Evolutionary conservation across 2,888 invertebrate genomes (phyloP), one percentile per base, ranked within the genome.

Genomic region (Papilio gigon): DNA sequence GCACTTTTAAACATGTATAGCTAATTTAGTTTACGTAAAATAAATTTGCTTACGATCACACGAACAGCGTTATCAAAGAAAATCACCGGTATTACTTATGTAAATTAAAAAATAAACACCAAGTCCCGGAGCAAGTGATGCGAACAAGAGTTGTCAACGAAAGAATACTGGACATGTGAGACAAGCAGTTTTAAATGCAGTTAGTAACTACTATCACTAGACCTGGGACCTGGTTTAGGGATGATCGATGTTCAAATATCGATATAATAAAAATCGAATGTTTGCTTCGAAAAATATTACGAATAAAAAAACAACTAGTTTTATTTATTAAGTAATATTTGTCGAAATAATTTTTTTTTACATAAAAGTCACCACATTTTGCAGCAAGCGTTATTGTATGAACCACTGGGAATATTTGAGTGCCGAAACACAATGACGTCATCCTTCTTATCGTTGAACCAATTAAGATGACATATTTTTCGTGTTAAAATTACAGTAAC

Each of bases 1-100:
- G 80, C 80, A 83, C 76, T 80, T 77, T 78, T 79, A 80, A 78
- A 78, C 74, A 78, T 78, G 74, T 71, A 77, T 78, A 75, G 27
- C 60, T 61, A 76, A 74, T 66, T 68, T 76, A 72, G 73, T 73
- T 76, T 77, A 71, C 73, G 73, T 76, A 76, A 79, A 80, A 77
- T 75, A 75, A 78, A 73, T 72, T 77, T 73, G 75, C 77, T 73
- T 77, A 78, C 76, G 74, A 68, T 76, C 80, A 79, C 76, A 78
- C 73, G 67, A 65, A 73, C 68, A 75, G 68, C 73, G 74, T 73
- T 70, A 67, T 72, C 73, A 74, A 71, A 68, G 65, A 70, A 35
- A 64, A 68, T 44, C 33, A 44, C 64, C 62, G 56, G 20, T 40
- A n/a, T 59, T 37, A 27, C 33, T 33, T 62, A 59, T n/a, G n/a